Percentiles rank a stretch among this genome's conserved stretches.
Conservation (phyloP, 2,888 invertebrate species). For the Orthonychiurus folsomi region DNA sequence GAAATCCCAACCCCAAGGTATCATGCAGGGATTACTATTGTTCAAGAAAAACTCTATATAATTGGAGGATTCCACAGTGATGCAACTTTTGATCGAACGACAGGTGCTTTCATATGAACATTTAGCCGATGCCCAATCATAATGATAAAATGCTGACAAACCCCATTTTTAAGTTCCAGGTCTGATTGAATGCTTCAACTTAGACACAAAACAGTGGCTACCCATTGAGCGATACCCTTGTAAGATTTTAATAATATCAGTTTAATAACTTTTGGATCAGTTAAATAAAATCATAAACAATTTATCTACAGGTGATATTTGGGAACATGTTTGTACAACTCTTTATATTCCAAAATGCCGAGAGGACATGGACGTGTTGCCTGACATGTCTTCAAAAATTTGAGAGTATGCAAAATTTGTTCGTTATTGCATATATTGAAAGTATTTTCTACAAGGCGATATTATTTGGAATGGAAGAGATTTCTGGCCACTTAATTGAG, state of each 20-base stretch:
- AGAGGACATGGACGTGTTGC: constrained; percentile 49
- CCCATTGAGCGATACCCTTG: constrained; percentile 54
- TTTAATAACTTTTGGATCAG: too few relatives aligned
- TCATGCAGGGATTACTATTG: constrained; percentile 58
- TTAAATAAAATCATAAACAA: too few relatives aligned
- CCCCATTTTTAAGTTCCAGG: constrained; percentile 42
- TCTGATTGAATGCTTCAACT: constrained; percentile 58
- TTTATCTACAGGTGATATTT: constrained; percentile 55
- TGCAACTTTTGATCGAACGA: constrained; percentile 58
- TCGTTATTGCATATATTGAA: too few relatives aligned
- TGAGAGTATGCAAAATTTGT: too few relatives aligned
- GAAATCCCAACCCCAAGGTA: constrained; percentile 58
- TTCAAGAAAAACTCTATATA: constrained; percentile 56
- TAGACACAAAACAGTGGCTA: constrained; percentile 54
- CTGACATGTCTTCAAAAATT: constrained; percentile 27
- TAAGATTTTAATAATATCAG: too few relatives aligned
- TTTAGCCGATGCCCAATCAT: neutral
- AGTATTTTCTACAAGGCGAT: neutral
- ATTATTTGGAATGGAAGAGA: neutral
- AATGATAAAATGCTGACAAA: neutral
- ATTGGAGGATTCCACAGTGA: constrained; percentile 61
- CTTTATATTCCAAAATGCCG: constrained; percentile 57
- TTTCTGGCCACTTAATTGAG: neutral
- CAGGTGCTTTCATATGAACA: constrained; percentile 44
- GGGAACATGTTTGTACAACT: constrained; percentile 61